phyloP scores from a whole-genome alignment of 2,888 invertebrate species.

The Pasiphila rectangulata region DNA sequence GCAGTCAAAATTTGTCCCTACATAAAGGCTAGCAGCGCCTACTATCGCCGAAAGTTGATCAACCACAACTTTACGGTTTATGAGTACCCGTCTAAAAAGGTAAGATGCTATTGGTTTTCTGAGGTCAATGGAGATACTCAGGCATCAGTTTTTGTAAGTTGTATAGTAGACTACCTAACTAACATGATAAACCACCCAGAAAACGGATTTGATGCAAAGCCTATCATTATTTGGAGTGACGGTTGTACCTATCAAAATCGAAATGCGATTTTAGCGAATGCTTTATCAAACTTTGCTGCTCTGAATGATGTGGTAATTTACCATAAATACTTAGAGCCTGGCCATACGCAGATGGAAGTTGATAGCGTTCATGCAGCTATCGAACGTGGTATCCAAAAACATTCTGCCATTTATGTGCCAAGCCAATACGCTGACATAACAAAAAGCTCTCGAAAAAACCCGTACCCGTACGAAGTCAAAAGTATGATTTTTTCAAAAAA shows the following conservation, averaged over 20 bases:
- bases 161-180: background rate
- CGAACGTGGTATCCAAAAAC: constrained; percentile 8
- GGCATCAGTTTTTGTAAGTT: background rate
- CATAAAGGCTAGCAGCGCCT: background rate
- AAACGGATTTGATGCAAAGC: too few relatives aligned
- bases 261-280: constrained; percentile 5
- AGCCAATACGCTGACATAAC: constrained; percentile 2
- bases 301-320: background rate
- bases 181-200: background rate
- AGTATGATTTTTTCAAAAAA: background rate
- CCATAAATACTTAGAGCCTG: constrained; percentile 8
- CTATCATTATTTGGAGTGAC: constrained; percentile 4
- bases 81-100: background rate
- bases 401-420: constrained; percentile 5
- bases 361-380: constrained; percentile 17
- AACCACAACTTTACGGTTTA: constrained; percentile 4
- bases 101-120: background rate
- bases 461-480: background rate
- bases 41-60: constrained; percentile 3
- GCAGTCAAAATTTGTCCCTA: background rate
- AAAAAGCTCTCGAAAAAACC: constrained; percentile 1
- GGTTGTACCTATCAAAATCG: constrained; percentile 8
- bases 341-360: constrained; percentile 15
- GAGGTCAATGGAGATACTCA: background rate
- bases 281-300: constrained; percentile 1